phyloP scores from a whole-genome alignment of 2,113 vertebrate species.

The Rhinoptilus africanus region DNA sequence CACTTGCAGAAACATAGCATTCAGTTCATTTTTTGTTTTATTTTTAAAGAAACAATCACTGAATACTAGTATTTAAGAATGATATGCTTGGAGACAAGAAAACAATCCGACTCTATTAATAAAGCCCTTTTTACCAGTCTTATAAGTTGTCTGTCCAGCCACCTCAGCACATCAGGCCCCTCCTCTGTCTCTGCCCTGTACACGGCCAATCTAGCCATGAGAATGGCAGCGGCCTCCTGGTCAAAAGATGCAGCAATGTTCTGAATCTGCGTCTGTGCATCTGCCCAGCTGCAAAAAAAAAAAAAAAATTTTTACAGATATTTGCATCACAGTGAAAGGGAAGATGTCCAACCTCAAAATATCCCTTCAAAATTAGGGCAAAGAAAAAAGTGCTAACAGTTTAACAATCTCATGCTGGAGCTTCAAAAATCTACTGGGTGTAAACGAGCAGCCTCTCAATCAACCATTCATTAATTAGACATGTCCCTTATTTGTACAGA shows the following conservation, averaged over 20 bases:
- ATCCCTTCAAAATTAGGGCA: background rate
- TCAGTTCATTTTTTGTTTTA: background rate
- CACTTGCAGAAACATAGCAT: background rate
- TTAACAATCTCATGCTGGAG: background rate
- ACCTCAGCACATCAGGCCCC: conserved; percentile 93
- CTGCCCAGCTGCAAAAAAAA: conserved; percentile 86
- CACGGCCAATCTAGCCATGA: conserved; percentile 94
- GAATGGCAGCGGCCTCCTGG: conserved; percentile 93
- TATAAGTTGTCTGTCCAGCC: conserved; percentile 95
- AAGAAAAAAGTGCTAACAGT: background rate
- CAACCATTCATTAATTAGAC: background rate
- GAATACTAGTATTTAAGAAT: background rate
- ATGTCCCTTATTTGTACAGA: background rate
- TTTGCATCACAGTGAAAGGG: background rate
- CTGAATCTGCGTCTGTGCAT: conserved; percentile 95
- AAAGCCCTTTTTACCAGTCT: conserved; percentile 79
- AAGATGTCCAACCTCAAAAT: background rate
- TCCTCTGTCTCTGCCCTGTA: conserved; percentile 95
- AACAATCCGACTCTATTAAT: background rate
- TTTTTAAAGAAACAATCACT: background rate
- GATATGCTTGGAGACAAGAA: background rate
- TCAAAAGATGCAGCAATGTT: conserved; percentile 96
- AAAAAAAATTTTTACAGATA: background rate
- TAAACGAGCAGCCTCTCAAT: background rate
- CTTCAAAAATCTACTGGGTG: background rate